Conservation (phyloP, 2,797 vertebrate genomes). For the Gila robusta region DNA sequence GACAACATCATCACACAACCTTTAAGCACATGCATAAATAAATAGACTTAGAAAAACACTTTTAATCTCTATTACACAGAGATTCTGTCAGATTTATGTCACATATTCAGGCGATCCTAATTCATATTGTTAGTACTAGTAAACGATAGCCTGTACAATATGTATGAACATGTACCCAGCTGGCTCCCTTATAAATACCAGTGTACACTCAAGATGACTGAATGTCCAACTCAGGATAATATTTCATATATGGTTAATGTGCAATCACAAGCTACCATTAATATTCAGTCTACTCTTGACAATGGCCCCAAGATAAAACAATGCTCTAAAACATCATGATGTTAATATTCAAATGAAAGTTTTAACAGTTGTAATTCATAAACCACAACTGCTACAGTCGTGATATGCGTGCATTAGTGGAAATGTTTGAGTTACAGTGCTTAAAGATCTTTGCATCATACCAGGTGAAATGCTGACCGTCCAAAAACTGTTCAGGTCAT, state of each 20-base stretch:
- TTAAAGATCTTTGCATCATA: slow-evolving; percentile 1
- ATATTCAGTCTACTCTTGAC: neutral
- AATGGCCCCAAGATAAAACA: neutral
- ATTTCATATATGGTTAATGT: slow-evolving; percentile 4
- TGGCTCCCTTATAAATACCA: neutral
- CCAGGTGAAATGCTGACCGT: slow-evolving; percentile 54
- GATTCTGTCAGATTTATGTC: slow-evolving; percentile 1
- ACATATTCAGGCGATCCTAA: neutral
- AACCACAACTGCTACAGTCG: neutral
- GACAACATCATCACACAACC: slow-evolving; percentile 18
- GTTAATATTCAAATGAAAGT: neutral
- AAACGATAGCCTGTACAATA: neutral
- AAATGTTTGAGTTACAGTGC: neutral
- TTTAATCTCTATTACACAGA: slow-evolving; percentile 18
- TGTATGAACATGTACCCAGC: neutral
- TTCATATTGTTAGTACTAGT: neutral
- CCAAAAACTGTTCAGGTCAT: slow-evolving; percentile 37
- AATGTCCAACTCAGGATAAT: slow-evolving; percentile 1
- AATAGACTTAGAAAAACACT: neutral
- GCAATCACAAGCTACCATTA: neutral
- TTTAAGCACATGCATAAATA: slow-evolving; percentile 14
- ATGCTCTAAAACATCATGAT: neutral
- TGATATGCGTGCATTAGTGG: neutral
- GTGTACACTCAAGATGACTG: slow-evolving; percentile 1
- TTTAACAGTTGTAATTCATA: neutral